phyloP scores from a whole-genome alignment of 2,113 vertebrate species.

The Eublepharis macularius region DNA sequence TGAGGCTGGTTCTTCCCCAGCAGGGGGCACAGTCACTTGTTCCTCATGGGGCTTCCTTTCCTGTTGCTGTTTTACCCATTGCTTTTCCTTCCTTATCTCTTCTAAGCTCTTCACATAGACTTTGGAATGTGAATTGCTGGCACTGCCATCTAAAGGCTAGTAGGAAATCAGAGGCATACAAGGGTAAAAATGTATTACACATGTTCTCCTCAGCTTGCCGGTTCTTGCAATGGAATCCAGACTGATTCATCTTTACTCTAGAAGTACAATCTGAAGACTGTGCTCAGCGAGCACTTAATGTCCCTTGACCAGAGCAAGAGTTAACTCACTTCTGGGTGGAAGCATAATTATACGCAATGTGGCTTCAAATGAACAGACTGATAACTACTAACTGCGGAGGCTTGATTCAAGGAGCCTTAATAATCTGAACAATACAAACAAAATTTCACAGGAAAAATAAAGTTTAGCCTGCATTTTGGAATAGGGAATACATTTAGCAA shows the following conservation, averaged over 20 bases:
- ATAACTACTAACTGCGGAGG: background rate
- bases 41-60: constrained; percentile 59
- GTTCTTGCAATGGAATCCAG: accelerated
- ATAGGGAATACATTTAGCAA: background rate
- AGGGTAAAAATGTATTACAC: background rate
- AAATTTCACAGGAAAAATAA: background rate
- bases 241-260: background rate
- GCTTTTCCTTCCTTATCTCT: constrained; percentile 85
- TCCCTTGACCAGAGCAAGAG: background rate
- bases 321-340: background rate
- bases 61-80: constrained; percentile 75
- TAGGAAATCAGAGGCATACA: background rate
- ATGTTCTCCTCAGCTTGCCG: accelerated
- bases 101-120: constrained; percentile 87
- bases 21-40: background rate
- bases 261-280: background rate
- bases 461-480: background rate
- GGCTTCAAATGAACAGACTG: background rate
- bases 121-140: constrained; percentile 37
- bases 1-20: constrained; percentile 32
- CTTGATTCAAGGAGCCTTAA: background rate
- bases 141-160: constrained; percentile 48
- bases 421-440: background rate
- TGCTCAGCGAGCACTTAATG: too few species aligned
- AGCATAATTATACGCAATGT: background rate